Conservation (phyloP, 2,888 invertebrate species). For the Formica aserva region DNA sequence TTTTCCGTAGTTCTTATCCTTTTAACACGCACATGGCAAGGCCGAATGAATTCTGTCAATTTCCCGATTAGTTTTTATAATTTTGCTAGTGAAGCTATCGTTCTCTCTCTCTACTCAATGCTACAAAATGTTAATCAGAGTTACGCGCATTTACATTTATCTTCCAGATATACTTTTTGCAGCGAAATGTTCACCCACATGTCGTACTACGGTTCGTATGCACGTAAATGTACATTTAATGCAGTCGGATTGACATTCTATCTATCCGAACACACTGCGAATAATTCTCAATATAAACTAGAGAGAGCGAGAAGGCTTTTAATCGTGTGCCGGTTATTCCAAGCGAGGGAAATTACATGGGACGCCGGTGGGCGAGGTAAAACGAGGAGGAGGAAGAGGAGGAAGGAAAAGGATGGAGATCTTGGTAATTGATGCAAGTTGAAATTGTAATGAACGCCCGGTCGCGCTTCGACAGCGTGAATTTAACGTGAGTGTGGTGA, state of each 20-base stretch:
- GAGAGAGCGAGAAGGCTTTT: slow-evolving; percentile 57
- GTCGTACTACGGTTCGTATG: slow-evolving; percentile 19
- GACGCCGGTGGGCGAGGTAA: slow-evolving; percentile 10
- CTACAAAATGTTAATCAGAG: slow-evolving; percentile 40
- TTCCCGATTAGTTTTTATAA: slow-evolving; percentile 24
- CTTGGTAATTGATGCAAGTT: slow-evolving; percentile 70
- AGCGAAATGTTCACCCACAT: slow-evolving; percentile 6
- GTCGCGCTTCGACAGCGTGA: slow-evolving; percentile 53
- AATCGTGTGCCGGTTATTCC: slow-evolving; percentile 67
- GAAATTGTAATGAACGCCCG: slow-evolving; percentile 73
- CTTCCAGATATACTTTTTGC: slow-evolving; percentile 21
- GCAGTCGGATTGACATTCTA: slow-evolving; percentile 25
- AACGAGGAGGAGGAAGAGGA: neutral
- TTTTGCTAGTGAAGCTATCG: slow-evolving; percentile 6
- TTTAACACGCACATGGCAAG: neutral
- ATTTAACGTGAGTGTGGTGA: slow-evolving; percentile 55
- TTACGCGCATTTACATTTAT: slow-evolving; percentile 16
- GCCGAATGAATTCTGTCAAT: neutral
- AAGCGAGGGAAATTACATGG: slow-evolving; percentile 50
- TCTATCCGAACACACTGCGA: slow-evolving; percentile 42
- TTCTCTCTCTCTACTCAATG: neutral
- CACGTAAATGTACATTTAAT: slow-evolving; percentile 40
- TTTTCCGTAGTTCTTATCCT: neutral
- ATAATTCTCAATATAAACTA: slow-evolving; percentile 59
- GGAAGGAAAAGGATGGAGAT: neutral